phyloP scores from a whole-genome alignment of 2,797 vertebrate species.

The Smutsia temminckii region DNA sequence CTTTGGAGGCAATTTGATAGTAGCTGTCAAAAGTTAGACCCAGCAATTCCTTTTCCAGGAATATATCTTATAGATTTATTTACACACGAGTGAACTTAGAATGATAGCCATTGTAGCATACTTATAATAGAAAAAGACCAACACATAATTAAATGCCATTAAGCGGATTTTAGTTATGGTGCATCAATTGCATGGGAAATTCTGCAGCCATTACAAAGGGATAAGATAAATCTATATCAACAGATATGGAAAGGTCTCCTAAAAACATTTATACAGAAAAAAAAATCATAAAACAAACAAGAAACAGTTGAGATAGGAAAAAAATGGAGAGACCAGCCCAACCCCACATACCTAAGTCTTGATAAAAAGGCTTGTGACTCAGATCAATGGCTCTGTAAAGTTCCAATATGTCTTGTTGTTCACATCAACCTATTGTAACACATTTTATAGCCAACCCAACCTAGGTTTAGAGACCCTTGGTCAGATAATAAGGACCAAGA shows the following conservation, averaged over 20 bases:
- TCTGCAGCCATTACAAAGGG: neutral
- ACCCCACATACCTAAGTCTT: too few species aligned
- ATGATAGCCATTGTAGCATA: neutral
- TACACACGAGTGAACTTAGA: neutral
- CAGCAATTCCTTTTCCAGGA: neutral
- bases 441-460: too few species aligned
- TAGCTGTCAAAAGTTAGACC: neutral
- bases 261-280: neutral
- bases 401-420: too few species aligned
- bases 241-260: neutral
- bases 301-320: neutral
- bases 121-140: neutral
- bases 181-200: neutral
- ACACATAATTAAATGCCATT: neutral
- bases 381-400: too few species aligned
- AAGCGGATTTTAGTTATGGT: neutral
- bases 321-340: too few species aligned
- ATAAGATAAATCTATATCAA: neutral
- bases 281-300: neutral
- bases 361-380: too few species aligned
- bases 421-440: too few species aligned
- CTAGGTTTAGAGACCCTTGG: too few species aligned
- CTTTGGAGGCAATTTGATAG: neutral
- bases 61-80: neutral
- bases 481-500: too few species aligned